phyloP scores from a whole-genome alignment of 1,140 invertebrate genomes.

The Aphelinus atriplicis region DNA sequence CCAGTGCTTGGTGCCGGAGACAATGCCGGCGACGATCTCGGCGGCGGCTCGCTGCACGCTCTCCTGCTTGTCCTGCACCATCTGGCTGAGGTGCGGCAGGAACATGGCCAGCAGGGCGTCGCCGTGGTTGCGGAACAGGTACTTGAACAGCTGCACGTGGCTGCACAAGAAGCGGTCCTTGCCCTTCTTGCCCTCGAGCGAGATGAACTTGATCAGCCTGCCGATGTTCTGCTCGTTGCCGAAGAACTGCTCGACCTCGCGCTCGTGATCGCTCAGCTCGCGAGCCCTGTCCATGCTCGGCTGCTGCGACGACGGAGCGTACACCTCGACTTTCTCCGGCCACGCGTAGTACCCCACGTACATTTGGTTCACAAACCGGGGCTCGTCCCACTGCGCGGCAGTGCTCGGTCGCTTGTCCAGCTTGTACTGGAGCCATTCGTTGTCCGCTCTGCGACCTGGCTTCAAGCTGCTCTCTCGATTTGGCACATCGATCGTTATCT shows the following conservation, averaged over 20 bases:
- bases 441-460: conserved; percentile 73
- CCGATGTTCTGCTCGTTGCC: conserved; percentile 54
- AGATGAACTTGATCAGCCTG: not conserved
- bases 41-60: conserved; percentile 82
- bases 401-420: conserved; percentile 69
- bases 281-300: conserved; percentile 67
- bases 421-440: conserved; percentile 77
- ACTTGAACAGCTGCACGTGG: conserved; percentile 78
- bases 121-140: conserved; percentile 81
- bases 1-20: conserved; percentile 87
- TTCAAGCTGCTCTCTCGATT: conserved; percentile 35
- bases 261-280: conserved; percentile 70
- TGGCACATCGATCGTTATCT: conserved; percentile 7
- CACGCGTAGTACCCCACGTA: conserved; percentile 83
- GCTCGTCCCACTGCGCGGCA: conserved; percentile 79
- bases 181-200: conserved; percentile 87
- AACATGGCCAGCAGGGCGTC: conserved; percentile 72
- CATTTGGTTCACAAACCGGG: conserved; percentile 75
- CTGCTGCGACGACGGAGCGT: conserved; percentile 73
- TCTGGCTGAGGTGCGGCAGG: conserved; percentile 71
- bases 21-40: conserved; percentile 81
- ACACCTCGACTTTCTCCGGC: conserved; percentile 75
- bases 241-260: conserved; percentile 76
- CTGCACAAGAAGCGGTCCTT: conserved; percentile 80
- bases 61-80: conserved; percentile 78